Base-by-base conservation (phyloP, 2,113 vertebrate species). In the Atherinomorus stipes region DNA sequence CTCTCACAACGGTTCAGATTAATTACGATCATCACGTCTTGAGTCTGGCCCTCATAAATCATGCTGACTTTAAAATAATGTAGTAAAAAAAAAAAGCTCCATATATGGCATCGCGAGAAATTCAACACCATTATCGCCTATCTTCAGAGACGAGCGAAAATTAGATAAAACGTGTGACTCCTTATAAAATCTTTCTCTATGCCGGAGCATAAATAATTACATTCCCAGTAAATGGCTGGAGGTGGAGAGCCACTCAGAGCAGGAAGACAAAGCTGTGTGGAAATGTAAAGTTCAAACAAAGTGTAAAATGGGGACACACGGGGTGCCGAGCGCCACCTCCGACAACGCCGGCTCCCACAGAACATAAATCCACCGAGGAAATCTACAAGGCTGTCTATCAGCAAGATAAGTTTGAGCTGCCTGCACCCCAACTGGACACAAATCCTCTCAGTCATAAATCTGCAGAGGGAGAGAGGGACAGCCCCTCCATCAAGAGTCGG, bases 11-110 rank as follows among this genome's bases (percentile, higher is more conserved):
- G 83, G 45, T 80, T 86, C 88, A 92, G 88, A 92, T 93, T 93
- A 92, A 94, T 93, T 92, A 92, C 85, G 80, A 91, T 88, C 85
- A 94, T 91, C 90, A 87, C 84, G 81, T 88, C 85, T 82, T 0
- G 78, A 85, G 79, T 58, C 80, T 63, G 66, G 78, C 64, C 74
- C 75, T 81, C 91, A 93, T 94, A 93, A 93, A 94, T 93, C 91
- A 91, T 49, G 1, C 78, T 45, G 87, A 83, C 87, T 90, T 83
- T 90, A 87, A 90, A 92, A 92, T 91, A 91, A 92, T 93, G 80
- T 80, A 72, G 80, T 86, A 88, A 83, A 89, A 92, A 90, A 92
- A 90, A 90, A 87, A 72, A 61, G 73, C 77, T 71, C 78, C 71
- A 78, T 79, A 81, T 64, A 71, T 69, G 83, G 85, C 75, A n/a